Conservation (phyloP, 2,113 vertebrate species). For the Euleptes europaea region DNA sequence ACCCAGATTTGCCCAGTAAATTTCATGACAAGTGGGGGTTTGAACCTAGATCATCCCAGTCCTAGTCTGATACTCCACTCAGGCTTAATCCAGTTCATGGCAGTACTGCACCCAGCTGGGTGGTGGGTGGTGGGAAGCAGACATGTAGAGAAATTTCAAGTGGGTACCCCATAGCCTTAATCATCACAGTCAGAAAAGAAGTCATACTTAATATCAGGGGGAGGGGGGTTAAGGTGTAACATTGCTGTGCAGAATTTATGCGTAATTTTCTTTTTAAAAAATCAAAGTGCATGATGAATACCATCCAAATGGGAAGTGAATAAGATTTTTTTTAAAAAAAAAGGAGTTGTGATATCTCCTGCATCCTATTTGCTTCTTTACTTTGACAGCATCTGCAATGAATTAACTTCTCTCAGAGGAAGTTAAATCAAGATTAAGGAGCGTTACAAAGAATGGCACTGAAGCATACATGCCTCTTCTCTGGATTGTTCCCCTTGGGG, state of each 20-base stretch:
- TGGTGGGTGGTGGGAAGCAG: no score
- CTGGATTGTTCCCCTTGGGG: no score
- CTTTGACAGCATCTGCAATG: not conserved
- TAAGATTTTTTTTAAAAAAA: not conserved
- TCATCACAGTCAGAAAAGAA: not conserved
- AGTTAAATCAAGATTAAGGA: not conserved
- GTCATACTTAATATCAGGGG: not conserved
- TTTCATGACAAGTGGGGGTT: no score
- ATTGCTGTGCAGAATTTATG: not conserved
- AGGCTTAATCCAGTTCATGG: not conserved
- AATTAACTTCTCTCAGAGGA: not conserved
- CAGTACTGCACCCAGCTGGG: not conserved
- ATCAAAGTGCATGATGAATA: not conserved
- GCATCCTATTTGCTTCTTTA: not conserved
- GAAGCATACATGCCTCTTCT: no score
- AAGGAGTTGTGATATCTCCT: not conserved
- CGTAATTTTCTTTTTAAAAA: not conserved
- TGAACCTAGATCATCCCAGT: no score
- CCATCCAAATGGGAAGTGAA: not conserved
- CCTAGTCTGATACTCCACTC: no score
- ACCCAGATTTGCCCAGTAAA: no score
- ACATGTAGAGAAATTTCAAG: not conserved
- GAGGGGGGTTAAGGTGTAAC: not conserved
- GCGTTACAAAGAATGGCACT: no score
- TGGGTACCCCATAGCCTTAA: no score